A percentile compares a stretch with the other conserved stretches of the same genome.
Conservation (phyloP, 53 echinoderm and acorn worm genomes). For the Glandiceps talaboti region DNA sequence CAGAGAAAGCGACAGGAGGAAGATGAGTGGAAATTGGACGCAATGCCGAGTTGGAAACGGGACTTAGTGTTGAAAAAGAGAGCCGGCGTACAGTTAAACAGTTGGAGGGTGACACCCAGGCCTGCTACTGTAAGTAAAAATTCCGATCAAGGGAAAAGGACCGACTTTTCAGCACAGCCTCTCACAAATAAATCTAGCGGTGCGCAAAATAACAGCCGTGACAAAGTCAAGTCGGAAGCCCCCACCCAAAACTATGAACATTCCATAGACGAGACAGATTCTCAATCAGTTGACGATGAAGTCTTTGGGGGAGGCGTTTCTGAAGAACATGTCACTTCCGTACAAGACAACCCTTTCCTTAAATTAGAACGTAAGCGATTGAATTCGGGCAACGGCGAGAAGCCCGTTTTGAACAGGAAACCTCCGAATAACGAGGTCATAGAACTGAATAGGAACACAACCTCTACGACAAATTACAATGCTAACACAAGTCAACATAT, state of each 20-base stretch:
- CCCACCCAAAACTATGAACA: slow-evolving; percentile 9
- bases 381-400: neutral
- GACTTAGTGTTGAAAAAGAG: slow-evolving; percentile 22
- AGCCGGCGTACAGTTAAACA: neutral
- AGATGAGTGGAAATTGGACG: slow-evolving; percentile 39
- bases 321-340: slow-evolving; percentile 76
- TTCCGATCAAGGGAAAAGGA: neutral
- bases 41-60: slow-evolving; percentile 72
- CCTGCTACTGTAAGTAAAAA: neutral
- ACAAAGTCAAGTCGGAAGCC: slow-evolving; percentile 5
- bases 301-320: slow-evolving; percentile 47
- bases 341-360: slow-evolving; percentile 77
- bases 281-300: neutral
- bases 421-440: neutral
- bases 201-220: neutral
- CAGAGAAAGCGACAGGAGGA: slow-evolving; percentile 45
- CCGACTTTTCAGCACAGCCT: slow-evolving; percentile 64
- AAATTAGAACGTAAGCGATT: slow-evolving; percentile 28
- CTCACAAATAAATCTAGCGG: slow-evolving; percentile 9
- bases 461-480: neutral
- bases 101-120: neutral
- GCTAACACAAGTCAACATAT: neutral
- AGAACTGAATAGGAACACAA: neutral
- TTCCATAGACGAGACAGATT: neutral
- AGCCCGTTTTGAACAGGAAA: neutral